Evolutionary conservation across 2,113 vertebrate species (phyloP), one percentile per base, ranked within the genome.

Genomic region (Dascyllus trimaculatus): DNA sequence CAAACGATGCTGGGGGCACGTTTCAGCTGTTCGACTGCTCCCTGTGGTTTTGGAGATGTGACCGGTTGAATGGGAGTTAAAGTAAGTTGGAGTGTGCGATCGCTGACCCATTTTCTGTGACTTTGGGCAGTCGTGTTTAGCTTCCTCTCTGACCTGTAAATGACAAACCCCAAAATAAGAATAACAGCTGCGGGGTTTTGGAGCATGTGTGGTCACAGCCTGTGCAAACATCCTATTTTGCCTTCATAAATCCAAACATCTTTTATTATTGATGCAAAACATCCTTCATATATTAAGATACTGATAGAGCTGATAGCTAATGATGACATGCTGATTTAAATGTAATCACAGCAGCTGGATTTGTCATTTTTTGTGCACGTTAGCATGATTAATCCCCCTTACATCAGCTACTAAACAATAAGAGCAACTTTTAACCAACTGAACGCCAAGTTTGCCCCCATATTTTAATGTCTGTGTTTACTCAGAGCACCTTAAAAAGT

Each of bases 131-230:
- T 43, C 15, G 48, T 76, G 82, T 82, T 81, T 82, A 80, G 58
- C 78, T 84, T 64, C 52, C 60, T 81, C 73, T 38, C 71, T 85
- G 89, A 92, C 80, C 85, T 87, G 91, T 80, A 87, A 89, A 82
- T 87, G 63, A 80, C 83, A 88, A 82, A 86, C 51, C 71, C 46
- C 43, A 77, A 69, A 89, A 86, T 78, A 76, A 84, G 80, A 86
- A 88, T 58, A 78, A 85, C 68, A 85, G 77, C 81, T 81, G 76
- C 57, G 57, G 74, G 66, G 57, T 86, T 38, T 86, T 38, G 29
- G 52, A 49, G 53, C 45, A 66, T 51, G 74, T 69, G 57, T 60
- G 40, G 46, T 60, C 57, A 80, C 26, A 80, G 25, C 32, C 45
- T 68, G 51, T 51, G 51, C 64, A 69, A 48, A 51, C 58, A 57